Evolutionary conservation across 2,797 vertebrate species (phyloP).

Genomic region (Chaunax sp.): DNA sequence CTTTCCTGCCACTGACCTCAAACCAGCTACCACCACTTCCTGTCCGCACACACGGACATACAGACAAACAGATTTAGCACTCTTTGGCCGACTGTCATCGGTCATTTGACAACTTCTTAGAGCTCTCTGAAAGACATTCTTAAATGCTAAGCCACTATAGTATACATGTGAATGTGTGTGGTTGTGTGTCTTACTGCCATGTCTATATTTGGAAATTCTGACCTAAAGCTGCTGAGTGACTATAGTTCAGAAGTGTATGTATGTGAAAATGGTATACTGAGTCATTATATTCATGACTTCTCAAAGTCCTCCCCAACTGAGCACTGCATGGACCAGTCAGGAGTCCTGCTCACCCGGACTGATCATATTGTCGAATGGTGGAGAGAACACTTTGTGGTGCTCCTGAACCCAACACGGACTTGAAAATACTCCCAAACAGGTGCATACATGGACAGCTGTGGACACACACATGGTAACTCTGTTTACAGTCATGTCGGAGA

Average conservation of each 20-base stretch:
- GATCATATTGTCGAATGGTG: too few species aligned
- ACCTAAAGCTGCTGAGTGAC: constrained; percentile 33
- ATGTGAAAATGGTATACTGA: constrained; percentile 16
- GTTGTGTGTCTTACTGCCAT: constrained; percentile 45
- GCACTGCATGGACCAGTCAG: too few species aligned
- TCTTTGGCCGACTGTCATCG: constrained; percentile 62
- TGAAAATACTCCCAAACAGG: too few species aligned
- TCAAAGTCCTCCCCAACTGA: too few species aligned
- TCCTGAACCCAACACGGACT: too few species aligned
- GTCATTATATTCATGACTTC: constrained; percentile 10
- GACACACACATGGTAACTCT: too few species aligned
- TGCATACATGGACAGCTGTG: too few species aligned
- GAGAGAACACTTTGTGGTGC: too few species aligned
- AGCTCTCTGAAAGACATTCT: constrained; percentile 62
- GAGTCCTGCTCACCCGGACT: too few species aligned
- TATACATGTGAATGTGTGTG: constrained; percentile 38
- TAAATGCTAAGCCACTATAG: constrained; percentile 55
- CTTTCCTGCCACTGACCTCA: constrained; percentile 85
- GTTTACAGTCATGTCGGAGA: too few species aligned
- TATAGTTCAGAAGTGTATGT: constrained; percentile 51
- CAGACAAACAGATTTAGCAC: constrained; percentile 44
- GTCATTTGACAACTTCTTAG: constrained; percentile 71
- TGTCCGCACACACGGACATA: constrained; percentile 70
- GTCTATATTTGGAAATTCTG: constrained; percentile 52
- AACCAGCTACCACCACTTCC: constrained; percentile 82